Percentiles rank a stretch among this genome's conserved stretches.
These are phyloP conservation scores for Patiria pectinifera DNA, from an alignment of 53 echinoderm and acorn worm genomes.

Conservation along the genomic window DNA sequence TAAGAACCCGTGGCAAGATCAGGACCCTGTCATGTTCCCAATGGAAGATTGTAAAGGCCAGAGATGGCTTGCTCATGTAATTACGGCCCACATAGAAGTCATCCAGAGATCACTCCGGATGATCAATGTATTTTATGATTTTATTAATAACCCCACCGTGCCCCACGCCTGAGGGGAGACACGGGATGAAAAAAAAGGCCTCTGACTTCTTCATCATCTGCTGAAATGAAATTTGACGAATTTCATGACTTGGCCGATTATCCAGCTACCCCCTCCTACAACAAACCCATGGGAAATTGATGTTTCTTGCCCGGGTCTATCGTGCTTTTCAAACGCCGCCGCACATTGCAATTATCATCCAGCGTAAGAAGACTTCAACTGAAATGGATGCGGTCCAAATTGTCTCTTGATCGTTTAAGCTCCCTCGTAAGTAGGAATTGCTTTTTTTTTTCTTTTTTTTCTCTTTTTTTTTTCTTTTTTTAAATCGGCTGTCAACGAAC, in stretches of 20 bases:
- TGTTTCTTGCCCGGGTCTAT: not conserved
- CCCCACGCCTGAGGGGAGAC: not conserved
- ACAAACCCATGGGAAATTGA: not conserved
- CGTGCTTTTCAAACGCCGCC: not conserved
- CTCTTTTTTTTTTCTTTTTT: too few species aligned
- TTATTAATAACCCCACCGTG: not conserved
- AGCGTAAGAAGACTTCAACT: too few species aligned
- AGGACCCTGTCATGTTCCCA: not conserved
- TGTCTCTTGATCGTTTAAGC: too few species aligned
- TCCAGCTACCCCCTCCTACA: not conserved
- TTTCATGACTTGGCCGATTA: not conserved
- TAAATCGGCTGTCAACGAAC: too few species aligned
- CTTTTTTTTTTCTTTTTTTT: too few species aligned
- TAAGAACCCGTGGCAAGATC: too few species aligned
- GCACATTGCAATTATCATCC: not conserved
- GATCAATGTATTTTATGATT: not conserved
- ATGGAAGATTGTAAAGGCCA: not conserved
- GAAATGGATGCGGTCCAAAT: too few species aligned
- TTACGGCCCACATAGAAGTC: not conserved
- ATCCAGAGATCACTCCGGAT: not conserved
- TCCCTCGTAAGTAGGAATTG: too few species aligned
- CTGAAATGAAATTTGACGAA: not conserved
- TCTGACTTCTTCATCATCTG: not conserved
- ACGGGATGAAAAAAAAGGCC: not conserved
- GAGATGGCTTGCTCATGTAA: not conserved